Conservation (phyloP, 2,797 vertebrate species). For the Phaenicophaeus curvirostris region DNA sequence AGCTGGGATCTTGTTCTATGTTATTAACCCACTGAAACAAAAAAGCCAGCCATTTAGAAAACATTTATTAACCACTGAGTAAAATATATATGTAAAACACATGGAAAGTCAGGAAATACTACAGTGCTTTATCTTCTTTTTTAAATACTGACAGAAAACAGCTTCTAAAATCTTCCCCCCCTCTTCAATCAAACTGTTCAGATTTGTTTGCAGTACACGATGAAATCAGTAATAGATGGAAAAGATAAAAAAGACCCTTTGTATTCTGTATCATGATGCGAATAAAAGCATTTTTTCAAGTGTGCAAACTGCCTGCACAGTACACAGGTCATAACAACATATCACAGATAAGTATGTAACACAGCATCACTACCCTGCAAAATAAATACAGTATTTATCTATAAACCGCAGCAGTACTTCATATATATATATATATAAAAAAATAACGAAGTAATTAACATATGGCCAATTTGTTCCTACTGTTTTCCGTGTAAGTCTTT, state of each 20-base stretch:
- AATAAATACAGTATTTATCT: not conserved
- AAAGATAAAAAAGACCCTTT: not conserved
- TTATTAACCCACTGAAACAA: constrained; percentile 92
- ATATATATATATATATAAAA: not conserved
- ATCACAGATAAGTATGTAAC: not conserved
- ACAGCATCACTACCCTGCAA: not conserved
- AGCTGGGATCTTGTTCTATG: constrained; percentile 89
- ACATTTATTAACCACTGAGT: not conserved
- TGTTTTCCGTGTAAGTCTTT: not conserved
- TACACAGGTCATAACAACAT: not conserved
- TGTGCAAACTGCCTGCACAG: not conserved
- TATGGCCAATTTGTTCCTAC: not conserved
- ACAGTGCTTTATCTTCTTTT: not conserved
- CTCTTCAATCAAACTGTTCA: not conserved
- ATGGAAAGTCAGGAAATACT: not conserved
- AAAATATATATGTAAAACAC: not conserved
- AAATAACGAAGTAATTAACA: not conserved
- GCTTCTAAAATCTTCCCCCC: not conserved
- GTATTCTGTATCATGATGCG: not conserved
- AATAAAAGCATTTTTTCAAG: not conserved
- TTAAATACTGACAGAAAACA: not conserved
- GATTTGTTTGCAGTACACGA: not conserved
- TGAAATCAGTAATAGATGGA: not conserved
- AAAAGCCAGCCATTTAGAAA: constrained; percentile 7
- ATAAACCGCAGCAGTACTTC: not conserved